Evolutionary conservation across 2,888 invertebrate genomes (phyloP).

Genomic region (Tipula unca): DNA sequence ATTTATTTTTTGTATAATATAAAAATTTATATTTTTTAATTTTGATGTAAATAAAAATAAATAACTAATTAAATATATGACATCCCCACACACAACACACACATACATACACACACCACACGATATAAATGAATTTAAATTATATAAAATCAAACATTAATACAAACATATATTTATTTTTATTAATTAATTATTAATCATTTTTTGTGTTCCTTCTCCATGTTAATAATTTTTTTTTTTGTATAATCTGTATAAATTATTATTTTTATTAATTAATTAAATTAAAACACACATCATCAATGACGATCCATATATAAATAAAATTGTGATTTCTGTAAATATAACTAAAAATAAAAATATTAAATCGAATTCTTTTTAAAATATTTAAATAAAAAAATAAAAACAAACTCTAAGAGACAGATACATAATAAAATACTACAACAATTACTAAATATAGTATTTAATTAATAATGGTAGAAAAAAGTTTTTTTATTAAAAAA

Average conservation of each 20-base stretch:
- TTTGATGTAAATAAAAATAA: neutral
- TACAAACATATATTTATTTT: neutral
- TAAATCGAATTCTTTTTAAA: neutral
- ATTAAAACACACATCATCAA: neutral
- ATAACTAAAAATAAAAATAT: neutral
- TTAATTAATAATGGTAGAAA: neutral
- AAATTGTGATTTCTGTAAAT: slow-evolving; percentile 14
- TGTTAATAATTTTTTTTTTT: neutral
- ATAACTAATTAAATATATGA: neutral
- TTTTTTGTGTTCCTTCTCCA: neutral
- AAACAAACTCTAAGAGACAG: neutral
- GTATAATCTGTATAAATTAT: slow-evolving; percentile 3
- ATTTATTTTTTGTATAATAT: neutral
- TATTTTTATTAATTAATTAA: neutral
- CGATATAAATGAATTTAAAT: neutral
- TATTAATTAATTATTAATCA: neutral
- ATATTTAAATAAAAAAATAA: neutral
- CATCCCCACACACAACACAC: neutral
- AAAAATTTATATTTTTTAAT: neutral
- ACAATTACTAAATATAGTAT: neutral
- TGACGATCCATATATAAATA: neutral
- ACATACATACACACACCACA: neutral
- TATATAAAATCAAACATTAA: neutral
- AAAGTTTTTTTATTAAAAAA: neutral
- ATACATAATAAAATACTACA: neutral